Evolutionary conservation across 1,140 invertebrate genomes (phyloP).

Genomic region (Drosophila carrolli): DNA sequence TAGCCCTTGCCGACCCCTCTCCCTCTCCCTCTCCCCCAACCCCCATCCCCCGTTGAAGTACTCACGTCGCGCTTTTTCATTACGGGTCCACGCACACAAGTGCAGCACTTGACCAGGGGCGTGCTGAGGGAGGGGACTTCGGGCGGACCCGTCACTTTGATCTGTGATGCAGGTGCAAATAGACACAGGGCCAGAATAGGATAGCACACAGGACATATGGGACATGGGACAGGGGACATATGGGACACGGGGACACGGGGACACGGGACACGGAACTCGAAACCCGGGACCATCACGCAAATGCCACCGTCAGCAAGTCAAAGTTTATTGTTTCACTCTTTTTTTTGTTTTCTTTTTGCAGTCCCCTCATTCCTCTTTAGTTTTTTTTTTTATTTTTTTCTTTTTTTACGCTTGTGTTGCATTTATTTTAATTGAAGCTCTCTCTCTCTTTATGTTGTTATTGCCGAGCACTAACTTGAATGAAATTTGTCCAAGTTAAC

Average conservation of each 20-base stretch:
- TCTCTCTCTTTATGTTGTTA: slow-evolving; percentile 11
- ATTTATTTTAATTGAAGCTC: slow-evolving; percentile 52
- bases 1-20: background rate
- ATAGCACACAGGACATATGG: background rate
- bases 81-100: slow-evolving; percentile 64
- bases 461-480: slow-evolving; percentile 14
- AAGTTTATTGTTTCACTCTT: slow-evolving; percentile 55
- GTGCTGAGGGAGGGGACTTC: background rate
- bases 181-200: slow-evolving; percentile 31
- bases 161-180: slow-evolving; percentile 63
- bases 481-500: slow-evolving; percentile 15
- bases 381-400: slow-evolving; percentile 46
- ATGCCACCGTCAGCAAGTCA: slow-evolving; percentile 63
- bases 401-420: slow-evolving; percentile 47
- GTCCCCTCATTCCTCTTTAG: slow-evolving; percentile 10
- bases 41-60: slow-evolving; percentile 8
- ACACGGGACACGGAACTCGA: background rate
- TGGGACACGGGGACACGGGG: background rate
- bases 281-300: slow-evolving; percentile 37
- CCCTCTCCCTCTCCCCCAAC: background rate
- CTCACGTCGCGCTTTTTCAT: slow-evolving; percentile 70
- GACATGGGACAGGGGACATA: background rate
- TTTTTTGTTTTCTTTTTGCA: slow-evolving; percentile 10
- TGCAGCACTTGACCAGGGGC: slow-evolving; percentile 57
- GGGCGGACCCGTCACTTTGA: slow-evolving; percentile 55